phyloP scores from a whole-genome alignment of 2,888 invertebrate genomes.

The Conops quadrifasciatus region DNA sequence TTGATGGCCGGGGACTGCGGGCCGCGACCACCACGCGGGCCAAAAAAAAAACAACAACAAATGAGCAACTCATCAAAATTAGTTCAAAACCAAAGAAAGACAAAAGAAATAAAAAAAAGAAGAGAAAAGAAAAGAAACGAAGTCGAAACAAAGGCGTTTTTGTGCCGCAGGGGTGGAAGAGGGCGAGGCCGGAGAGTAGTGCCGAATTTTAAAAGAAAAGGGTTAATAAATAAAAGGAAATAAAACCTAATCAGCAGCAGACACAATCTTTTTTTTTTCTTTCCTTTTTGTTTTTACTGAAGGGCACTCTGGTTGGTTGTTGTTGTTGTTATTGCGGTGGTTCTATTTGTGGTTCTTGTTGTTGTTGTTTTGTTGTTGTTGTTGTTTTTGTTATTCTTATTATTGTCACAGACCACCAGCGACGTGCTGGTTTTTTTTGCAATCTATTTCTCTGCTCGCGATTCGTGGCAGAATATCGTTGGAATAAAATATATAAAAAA shows the following conservation, averaged over 20 bases:
- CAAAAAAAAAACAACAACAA: neutral
- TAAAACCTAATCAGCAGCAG: neutral
- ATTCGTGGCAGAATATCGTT: too few relatives aligned
- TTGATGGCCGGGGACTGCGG: neutral
- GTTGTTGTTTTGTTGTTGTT: neutral
- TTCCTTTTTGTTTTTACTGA: neutral
- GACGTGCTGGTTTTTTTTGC: too few relatives aligned
- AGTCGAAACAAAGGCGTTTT: too few relatives aligned
- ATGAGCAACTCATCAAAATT: neutral
- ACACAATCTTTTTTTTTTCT: neutral
- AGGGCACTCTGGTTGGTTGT: neutral
- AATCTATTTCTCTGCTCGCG: too few relatives aligned
- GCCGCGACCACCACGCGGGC: neutral
- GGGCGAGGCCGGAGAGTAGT: neutral
- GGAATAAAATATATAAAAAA: neutral
- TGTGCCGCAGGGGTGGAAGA: neutral
- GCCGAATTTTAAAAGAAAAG: too few relatives aligned
- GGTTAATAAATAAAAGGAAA: constrained; percentile 12
- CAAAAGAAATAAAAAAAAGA: neutral
- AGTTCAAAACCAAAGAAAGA: constrained; percentile 1
- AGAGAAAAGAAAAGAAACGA: too few relatives aligned
- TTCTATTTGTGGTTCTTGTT: constrained; percentile 21
- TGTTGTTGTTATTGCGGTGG: constrained; percentile 5
- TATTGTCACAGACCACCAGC: too few relatives aligned
- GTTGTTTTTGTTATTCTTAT: neutral